A percentile compares a stretch with the other conserved stretches of the same genome.
phyloP scores from a whole-genome alignment of 2,113 vertebrate genomes.

The Talpa occidentalis region DNA sequence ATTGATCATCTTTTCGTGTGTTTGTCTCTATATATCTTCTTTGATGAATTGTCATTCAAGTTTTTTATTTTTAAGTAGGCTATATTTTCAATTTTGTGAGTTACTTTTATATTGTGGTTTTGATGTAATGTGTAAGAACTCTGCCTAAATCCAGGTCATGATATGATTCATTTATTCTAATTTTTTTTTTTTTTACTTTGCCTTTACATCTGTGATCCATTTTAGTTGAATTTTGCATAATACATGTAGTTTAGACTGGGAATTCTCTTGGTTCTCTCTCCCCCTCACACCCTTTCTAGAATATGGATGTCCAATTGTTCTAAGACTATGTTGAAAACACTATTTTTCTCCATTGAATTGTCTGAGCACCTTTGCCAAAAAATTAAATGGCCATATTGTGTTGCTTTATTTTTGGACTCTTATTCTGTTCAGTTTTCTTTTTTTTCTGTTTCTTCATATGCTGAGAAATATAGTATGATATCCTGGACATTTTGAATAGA shows the following conservation, averaged over 20 bases:
- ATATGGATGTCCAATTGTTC: not conserved
- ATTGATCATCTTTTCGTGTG: not conserved
- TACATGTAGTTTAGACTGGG: not conserved
- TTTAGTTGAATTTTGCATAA: constrained; percentile 16
- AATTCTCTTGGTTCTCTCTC: not conserved
- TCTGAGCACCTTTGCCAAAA: not conserved
- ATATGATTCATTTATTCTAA: not conserved
- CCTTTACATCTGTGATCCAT: not conserved
- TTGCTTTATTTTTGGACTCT: not conserved
- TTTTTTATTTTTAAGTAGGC: not conserved
- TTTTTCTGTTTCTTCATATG: not conserved
- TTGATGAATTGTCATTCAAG: not conserved
- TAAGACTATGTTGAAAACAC: not conserved
- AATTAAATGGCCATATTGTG: not conserved
- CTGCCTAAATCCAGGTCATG: not conserved
- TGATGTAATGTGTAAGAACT: not conserved
- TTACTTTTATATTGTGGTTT: not conserved
- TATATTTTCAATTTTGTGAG: not conserved
- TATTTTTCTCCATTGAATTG: not conserved
- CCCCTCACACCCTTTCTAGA: not conserved
- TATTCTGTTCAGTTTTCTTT: not conserved
- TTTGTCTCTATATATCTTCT: not conserved
- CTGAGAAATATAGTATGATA: not conserved
- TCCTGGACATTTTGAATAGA: not conserved
- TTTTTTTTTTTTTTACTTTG: constrained; percentile 1